Evolutionary conservation across 2,113 vertebrate species (phyloP), one percentile per base, ranked within the genome.

Genomic region (Heloderma charlesbogerti): DNA sequence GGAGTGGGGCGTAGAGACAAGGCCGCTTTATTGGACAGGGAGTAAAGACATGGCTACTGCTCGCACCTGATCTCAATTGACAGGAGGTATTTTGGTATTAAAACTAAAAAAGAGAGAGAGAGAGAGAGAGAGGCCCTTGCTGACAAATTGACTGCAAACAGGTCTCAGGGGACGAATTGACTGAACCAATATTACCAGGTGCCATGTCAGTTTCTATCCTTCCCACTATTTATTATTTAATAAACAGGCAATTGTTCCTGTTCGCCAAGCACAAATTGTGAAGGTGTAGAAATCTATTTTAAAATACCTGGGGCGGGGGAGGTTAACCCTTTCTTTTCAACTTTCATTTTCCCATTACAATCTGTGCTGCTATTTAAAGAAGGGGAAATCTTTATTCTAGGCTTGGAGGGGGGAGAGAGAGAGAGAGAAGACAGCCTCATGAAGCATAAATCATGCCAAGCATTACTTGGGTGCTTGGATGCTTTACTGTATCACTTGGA

Each of bases 131-230:
- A 15, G 37, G 72, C 45, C 45, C 45, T 43, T 67, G 48, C 91
- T 92, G 87, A 92, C 91, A 92, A 92, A 92, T 92, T 89, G 91
- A 92, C 91, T 89, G 82, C 87, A 86, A 89, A 92, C 86, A 31
- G 81, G 74, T 80, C 91, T 88, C 87, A 20, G 40, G 91, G 83
- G 91, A 48, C 25, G 34, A 85, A 71, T 92, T 63, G 82, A 86
- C 66, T 85, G 91, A 92, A 85, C 87, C 91, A 80, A 89, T 89
- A 84, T 92, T 85, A 74, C 87, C 75, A 86, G 82, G 74, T 80
- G 91, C 25, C 57, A 20, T 92, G 91, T 86, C 91, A 84, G 66
- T 89, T 89, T 86, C 88, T 74, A 89, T 63, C 82, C 87, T 72
- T 80, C 91, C 63, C 4, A 40, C 87, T 85, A 86, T 89, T 92